Percentiles rank a stretch among this genome's conserved stretches.
These are phyloP conservation scores for Sebastes oblongus DNA, from an alignment of 2,797 vertebrate genomes.

Conservation along the genomic window DNA sequence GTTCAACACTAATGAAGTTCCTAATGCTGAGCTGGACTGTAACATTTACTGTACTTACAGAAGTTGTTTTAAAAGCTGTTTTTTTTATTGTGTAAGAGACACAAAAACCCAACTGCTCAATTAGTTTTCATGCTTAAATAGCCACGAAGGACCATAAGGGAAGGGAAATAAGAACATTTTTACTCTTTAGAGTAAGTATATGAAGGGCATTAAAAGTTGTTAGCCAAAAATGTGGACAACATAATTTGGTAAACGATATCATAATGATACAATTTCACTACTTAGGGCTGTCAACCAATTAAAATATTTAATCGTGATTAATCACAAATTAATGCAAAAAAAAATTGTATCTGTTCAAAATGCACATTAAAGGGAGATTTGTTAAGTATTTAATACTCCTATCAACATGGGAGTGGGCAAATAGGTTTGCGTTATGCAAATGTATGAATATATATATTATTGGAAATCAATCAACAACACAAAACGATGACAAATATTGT, in stretches of 20 bases:
- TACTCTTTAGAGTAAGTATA: background rate
- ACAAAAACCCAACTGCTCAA: background rate
- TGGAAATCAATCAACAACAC: no score
- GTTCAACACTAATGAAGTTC: conserved; percentile 32
- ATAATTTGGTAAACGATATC: background rate
- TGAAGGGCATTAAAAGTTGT: background rate
- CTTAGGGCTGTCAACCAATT: no score
- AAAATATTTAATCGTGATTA: no score
- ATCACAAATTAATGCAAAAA: no score
- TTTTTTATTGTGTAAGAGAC: background rate
- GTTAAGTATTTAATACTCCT: no score
- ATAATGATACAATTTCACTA: background rate
- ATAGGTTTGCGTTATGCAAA: no score
- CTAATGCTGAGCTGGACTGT: background rate
- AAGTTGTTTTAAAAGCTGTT: background rate
- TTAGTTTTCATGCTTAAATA: background rate
- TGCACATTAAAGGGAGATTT: accelerated
- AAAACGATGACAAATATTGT: no score
- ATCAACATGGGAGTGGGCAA: no score
- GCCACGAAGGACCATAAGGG: background rate
- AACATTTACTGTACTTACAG: background rate
- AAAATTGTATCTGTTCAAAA: no score
- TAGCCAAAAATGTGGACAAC: background rate
- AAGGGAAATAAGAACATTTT: background rate
- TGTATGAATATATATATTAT: no score